Base-by-base conservation (phyloP, 2,113 vertebrate species). In the Manacus vitellinus region DNA sequence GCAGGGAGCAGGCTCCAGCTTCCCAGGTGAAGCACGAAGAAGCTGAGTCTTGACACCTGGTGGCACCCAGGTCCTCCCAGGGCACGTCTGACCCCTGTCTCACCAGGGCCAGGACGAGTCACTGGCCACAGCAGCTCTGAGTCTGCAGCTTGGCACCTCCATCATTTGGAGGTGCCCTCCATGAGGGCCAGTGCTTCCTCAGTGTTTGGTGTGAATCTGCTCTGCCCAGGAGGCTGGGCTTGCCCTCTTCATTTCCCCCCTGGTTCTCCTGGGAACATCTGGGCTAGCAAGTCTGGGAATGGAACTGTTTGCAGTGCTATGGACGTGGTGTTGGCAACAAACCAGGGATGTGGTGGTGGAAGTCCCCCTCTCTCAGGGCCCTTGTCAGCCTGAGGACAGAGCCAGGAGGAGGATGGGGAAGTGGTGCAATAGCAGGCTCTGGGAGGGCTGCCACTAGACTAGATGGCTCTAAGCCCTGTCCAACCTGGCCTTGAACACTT, bases 131-230 rank as follows among this genome's bases (percentile, higher is more conserved):
- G 55, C 24, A 63, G 70, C 35, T 39, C 84, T 61, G 73, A 72
- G 77, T 25, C 18, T 84, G 59, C 80, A 92, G 59, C 31, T 71
- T 56, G 70, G 44, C 68, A 71, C 24, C 14, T 80, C 59, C 33
- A 30, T n/a, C 39, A 21, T 46, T 19, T 71, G 35, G 35, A 35
- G 35, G 35, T 35, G 35, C 35, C 35, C 35, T 35, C 35, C 35
- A 35, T 35, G 6, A 75, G 43, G 27, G 12, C 9, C 52, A 43
- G 27, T 0, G 0, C 30, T 67, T 43, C 47, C 43, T 18, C 56
- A 19, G 47, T 4, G 2, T 39, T 87, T 0, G 0, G 20, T 2
- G 5, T 3, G 10, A 87, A 31, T 20, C n/a, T 22, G 30, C 19
- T 65, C 66, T 76, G 52, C 11, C 51, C 22, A 14, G 19, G 16